These are phyloP conservation scores for Enteromius afrohamiltoni DNA, from an alignment of 2,797 vertebrate genomes.

Conservation along the genomic window DNA sequence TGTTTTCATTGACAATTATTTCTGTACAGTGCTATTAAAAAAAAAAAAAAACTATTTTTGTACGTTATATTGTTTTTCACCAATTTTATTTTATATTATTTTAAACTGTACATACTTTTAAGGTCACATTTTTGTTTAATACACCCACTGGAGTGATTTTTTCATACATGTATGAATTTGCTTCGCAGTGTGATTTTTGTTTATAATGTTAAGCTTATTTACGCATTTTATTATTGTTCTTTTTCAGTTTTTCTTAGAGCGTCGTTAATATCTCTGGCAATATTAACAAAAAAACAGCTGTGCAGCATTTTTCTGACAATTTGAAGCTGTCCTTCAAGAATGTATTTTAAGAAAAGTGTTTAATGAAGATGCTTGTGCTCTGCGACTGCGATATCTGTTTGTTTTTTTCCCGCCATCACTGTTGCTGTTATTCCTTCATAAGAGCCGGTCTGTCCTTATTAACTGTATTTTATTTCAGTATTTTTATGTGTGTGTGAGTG, in stretches of 20 bases:
- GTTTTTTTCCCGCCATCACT: not conserved
- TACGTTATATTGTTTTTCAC: conserved; percentile 59
- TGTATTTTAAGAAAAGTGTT: conserved; percentile 28
- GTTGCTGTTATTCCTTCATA: not conserved
- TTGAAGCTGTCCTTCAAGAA: conserved; percentile 45
- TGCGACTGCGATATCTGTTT: not conserved
- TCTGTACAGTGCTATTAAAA: conserved; percentile 62
- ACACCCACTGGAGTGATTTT: not conserved
- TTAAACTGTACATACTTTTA: conserved; percentile 63
- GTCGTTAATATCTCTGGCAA: conserved; percentile 21
- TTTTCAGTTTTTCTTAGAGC: not conserved
- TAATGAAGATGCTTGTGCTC: conserved; percentile 11
- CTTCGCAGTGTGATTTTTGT: conserved; percentile 17
- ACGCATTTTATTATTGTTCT: not conserved
- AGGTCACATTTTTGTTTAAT: not conserved
- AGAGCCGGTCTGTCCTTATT: not conserved
- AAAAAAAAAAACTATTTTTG: conserved; percentile 61
- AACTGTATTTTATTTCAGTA: conserved; percentile 13
- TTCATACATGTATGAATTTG: conserved; percentile 1
- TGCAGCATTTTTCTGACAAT: conserved; percentile 37
- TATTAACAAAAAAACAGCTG: conserved; percentile 31
- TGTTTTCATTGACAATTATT: conserved; percentile 49
- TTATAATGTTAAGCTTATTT: conserved; percentile 9
- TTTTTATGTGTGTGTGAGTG: conserved; percentile 16
- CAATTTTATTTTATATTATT: conserved; percentile 55